Evolutionary conservation across 2,888 invertebrate species (phyloP).

Genomic region (Pandemis heparana): DNA sequence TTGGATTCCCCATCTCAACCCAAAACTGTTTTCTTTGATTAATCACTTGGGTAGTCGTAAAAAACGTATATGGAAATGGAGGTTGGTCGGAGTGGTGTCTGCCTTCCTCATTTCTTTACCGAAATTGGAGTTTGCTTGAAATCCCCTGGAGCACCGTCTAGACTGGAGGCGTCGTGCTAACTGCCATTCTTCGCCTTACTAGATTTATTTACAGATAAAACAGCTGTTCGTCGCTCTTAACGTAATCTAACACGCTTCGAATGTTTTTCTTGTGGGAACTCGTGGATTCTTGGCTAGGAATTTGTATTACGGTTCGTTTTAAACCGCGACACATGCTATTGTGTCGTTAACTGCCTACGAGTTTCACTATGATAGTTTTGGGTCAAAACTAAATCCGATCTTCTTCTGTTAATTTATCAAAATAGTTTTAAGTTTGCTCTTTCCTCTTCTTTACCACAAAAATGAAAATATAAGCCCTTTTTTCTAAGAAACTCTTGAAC

Average conservation of each 20-base stretch:
- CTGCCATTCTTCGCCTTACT: conserved; percentile 49
- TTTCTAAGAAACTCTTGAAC: not conserved
- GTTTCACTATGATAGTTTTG: too few species aligned
- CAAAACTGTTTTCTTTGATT: conserved; percentile 32
- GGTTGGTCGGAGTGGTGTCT: conserved; percentile 26
- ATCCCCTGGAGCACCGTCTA: conserved; percentile 65
- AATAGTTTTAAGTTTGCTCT: too few species aligned
- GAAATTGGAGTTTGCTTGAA: conserved; percentile 52
- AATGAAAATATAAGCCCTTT: too few species aligned
- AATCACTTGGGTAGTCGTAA: conserved; percentile 16
- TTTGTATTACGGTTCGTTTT: not conserved
- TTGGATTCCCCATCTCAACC: not conserved
- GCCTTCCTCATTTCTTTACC: conserved; percentile 50
- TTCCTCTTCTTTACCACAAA: too few species aligned
- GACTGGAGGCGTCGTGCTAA: conserved; percentile 59
- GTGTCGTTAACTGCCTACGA: too few species aligned
- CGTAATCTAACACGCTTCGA: conserved; percentile 22
- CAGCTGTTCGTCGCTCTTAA: conserved; percentile 28
- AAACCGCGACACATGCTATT: not conserved
- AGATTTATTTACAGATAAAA: conserved; percentile 34
- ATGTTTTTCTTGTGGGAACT: conserved; percentile 15
- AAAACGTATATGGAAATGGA: conserved; percentile 11
- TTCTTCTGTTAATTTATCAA: too few species aligned
- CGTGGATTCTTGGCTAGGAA: conserved; percentile 3
- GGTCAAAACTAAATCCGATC: too few species aligned